phyloP scores from a whole-genome alignment of 2,888 invertebrate species.

The Synergus japonicus region DNA sequence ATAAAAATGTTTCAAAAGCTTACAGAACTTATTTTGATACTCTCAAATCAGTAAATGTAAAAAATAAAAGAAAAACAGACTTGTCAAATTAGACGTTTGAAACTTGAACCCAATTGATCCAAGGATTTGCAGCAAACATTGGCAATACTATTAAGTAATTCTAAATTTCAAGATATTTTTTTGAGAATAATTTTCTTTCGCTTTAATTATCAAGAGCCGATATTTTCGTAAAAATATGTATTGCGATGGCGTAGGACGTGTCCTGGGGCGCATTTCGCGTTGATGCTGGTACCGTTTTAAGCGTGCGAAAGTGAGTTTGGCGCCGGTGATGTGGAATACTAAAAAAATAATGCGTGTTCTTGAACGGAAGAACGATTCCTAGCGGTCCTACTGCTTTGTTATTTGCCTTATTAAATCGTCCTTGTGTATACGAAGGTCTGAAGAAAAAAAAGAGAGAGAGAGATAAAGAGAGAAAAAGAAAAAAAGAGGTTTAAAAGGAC shows the following conservation, averaged over 20 bases:
- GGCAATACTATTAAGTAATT: background rate
- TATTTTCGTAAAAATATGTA: conserved; percentile 5
- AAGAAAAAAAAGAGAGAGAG: background rate
- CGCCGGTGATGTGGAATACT: background rate
- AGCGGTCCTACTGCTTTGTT: background rate
- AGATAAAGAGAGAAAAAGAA: background rate
- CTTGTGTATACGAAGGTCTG: background rate
- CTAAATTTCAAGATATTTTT: background rate
- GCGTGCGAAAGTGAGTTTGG: background rate
- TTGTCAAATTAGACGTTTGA: too few species aligned
- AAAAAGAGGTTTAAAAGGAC: background rate
- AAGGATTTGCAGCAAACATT: background rate
- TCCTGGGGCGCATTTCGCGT: background rate
- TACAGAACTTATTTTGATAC: too few species aligned
- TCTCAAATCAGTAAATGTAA: too few species aligned
- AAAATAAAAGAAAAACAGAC: too few species aligned
- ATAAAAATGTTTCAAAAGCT: too few species aligned
- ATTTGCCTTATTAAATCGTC: background rate
- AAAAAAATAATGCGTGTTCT: background rate
- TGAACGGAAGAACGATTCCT: background rate
- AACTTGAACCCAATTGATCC: background rate
- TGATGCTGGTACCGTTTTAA: background rate
- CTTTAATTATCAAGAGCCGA: background rate
- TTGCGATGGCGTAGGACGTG: background rate
- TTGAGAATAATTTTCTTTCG: background rate